A percentile compares a stretch with the other conserved stretches of the same genome.
These are phyloP conservation scores for Hylaeus volcanicus DNA, from an alignment of 1,140 invertebrate genomes.

Conservation along the genomic window DNA sequence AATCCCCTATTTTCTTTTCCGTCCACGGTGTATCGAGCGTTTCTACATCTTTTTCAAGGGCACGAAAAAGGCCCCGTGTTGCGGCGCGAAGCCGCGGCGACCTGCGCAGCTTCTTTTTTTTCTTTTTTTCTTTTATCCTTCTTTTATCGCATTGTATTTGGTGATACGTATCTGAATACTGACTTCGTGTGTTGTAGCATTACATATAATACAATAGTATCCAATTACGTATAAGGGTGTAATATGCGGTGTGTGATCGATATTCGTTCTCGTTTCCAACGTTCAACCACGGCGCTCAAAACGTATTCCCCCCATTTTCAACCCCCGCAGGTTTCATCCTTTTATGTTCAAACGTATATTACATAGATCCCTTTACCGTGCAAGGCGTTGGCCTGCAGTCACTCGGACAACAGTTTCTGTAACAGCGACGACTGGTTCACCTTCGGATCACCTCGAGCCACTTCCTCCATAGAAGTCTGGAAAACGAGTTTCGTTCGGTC, in stretches of 20 bases:
- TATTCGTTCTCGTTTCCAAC: background rate
- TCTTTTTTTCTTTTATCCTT: too few relatives aligned
- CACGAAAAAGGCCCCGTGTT: background rate
- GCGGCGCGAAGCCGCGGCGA: background rate
- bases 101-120: background rate
- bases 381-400: constrained; percentile 78
- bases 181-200: constrained; percentile 70
- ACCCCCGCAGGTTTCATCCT: background rate
- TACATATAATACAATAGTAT: constrained; percentile 80
- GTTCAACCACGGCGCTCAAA: constrained; percentile 3
- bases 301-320: background rate
- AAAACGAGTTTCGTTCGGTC: constrained; percentile 33
- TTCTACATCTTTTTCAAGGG: background rate
- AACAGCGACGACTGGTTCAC: constrained; percentile 85
- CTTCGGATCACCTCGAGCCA: constrained; percentile 85
- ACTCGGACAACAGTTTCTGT: constrained; percentile 89
- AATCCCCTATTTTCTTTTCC: background rate
- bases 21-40: background rate
- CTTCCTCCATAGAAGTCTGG: constrained; percentile 89
- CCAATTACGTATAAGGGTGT: constrained; percentile 73
- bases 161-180: constrained; percentile 78
- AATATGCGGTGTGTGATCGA: constrained; percentile 20
- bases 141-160: constrained; percentile 74
- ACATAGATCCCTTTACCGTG: constrained; percentile 75
- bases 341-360: constrained; percentile 74